A percentile compares a stretch with the other conserved stretches of the same genome.
Evolutionary conservation across 2,113 vertebrate genomes (phyloP).

Genomic region (Centropus unirufus): DNA sequence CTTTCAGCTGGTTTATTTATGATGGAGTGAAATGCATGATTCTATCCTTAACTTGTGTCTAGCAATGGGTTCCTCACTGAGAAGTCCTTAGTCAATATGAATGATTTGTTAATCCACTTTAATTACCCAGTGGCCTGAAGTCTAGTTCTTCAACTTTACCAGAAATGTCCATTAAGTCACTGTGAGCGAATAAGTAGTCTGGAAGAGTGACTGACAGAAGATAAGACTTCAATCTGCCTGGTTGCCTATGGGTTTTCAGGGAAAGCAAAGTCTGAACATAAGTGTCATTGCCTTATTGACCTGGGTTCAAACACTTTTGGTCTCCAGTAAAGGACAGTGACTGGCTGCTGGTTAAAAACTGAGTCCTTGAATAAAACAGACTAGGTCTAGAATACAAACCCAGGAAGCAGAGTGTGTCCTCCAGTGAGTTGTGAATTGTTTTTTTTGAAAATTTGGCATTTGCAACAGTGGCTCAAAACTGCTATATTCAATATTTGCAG

Average conservation of each 20-base stretch:
- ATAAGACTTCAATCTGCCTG: background rate
- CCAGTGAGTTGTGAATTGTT: background rate
- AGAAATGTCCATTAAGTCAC: background rate
- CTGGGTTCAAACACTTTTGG: background rate
- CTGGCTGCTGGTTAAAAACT: background rate
- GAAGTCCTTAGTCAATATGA: background rate
- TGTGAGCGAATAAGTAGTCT: background rate
- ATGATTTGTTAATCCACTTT: background rate
- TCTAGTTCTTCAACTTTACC: background rate
- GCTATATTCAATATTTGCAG: slow-evolving; percentile 31
- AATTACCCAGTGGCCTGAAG: background rate
- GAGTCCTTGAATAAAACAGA: background rate
- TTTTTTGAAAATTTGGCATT: background rate
- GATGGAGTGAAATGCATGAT: background rate
- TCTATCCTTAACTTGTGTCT: background rate
- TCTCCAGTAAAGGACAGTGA: background rate
- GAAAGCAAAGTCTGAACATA: background rate
- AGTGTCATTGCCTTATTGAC: background rate
- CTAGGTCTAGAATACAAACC: background rate
- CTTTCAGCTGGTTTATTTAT: background rate
- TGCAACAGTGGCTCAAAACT: background rate
- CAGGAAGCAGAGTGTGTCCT: background rate
- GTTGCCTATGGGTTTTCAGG: background rate
- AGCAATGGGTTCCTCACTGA: background rate
- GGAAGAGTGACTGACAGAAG: background rate